Conservation (phyloP, 2,888 invertebrate genomes). For the Orgyia antiqua region DNA sequence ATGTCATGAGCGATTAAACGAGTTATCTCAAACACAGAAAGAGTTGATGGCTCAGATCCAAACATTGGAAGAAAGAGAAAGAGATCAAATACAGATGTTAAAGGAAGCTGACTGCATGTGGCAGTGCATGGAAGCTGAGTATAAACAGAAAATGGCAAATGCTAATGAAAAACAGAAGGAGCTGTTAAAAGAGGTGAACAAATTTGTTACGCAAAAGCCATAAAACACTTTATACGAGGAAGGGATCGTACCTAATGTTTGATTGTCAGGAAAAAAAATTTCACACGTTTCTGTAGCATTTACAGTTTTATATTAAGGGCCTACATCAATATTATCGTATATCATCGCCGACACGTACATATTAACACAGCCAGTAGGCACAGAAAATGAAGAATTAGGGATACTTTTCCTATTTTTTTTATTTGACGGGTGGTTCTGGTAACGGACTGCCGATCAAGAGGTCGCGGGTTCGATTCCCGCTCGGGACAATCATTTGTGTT, state of each 20-base stretch:
- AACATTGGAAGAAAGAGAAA: conserved; percentile 78
- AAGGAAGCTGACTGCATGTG: conserved; percentile 79
- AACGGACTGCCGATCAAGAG: too few species aligned
- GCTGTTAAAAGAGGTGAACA: conserved; percentile 42
- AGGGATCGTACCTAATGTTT: background rate
- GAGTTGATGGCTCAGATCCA: conserved; percentile 71
- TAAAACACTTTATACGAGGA: background rate
- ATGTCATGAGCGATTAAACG: conserved; percentile 58
- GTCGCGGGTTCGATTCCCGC: too few species aligned
- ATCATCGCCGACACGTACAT: too few species aligned
- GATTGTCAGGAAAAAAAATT: background rate
- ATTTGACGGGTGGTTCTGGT: too few species aligned
- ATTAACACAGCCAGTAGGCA: too few species aligned
- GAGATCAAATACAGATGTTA: conserved; percentile 69
- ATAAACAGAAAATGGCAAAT: conserved; percentile 54
- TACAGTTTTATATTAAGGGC: too few species aligned
- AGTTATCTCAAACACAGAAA: conserved; percentile 72
- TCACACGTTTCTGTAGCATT: too few species aligned
- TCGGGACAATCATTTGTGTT: too few species aligned
- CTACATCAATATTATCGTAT: too few species aligned
- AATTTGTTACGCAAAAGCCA: too few species aligned
- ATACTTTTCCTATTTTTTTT: too few species aligned
- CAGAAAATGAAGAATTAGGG: too few species aligned
- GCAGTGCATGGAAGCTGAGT: conserved; percentile 69
- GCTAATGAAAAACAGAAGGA: conserved; percentile 44